Evolutionary conservation across 2,797 vertebrate species (phyloP), one percentile per base, ranked within the genome.

Genomic region (Chrysocyon brachyurus): DNA sequence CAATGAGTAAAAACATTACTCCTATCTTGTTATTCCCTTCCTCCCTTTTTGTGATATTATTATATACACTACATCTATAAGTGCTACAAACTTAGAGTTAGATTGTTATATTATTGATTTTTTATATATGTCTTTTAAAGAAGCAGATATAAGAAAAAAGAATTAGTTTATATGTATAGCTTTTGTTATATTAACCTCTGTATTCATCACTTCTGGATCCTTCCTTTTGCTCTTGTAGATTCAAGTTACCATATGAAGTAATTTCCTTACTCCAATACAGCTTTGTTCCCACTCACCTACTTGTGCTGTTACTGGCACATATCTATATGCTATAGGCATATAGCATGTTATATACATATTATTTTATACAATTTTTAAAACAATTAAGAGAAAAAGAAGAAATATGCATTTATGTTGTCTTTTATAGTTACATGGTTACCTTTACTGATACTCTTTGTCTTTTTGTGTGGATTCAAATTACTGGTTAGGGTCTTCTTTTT

Each of bases 71-170:
- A 77, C 0, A 56, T 46, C 7, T 57, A 77, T 83, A 89, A 92
- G 90, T 70, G 21, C 66, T 95, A 92, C 15, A 92, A 79, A 77
- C 26, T 26, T 36, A 78, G 24, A 77, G 21, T 26, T 36, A 78
- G 24, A 77, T 88, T 85, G 36, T 40, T 93, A 70, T 64, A 94
- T 91, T 68, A 83, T 68, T 24, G 21, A 56, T 82, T 81, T 40
- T 96, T 96, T 68, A 75, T 75, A 97, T 59, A 36, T 72, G 16
- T 61, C 14, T 96, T 85, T 94, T 94, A 84, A 96, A 90, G 87
- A 87, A 90, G 56, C 56, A 78, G 61, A 83, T 57, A 92, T 12
- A 81, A 86, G 33, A 79, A 86, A 85, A 33, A 7, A 87, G 4
- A 63, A 10, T 28, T 63, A 66, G 36, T 52, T 28, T 59, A 66